These are phyloP conservation scores for Odocoileus virginianus DNA, from an alignment of 2,113 vertebrate genomes.

Conservation along the genomic window DNA sequence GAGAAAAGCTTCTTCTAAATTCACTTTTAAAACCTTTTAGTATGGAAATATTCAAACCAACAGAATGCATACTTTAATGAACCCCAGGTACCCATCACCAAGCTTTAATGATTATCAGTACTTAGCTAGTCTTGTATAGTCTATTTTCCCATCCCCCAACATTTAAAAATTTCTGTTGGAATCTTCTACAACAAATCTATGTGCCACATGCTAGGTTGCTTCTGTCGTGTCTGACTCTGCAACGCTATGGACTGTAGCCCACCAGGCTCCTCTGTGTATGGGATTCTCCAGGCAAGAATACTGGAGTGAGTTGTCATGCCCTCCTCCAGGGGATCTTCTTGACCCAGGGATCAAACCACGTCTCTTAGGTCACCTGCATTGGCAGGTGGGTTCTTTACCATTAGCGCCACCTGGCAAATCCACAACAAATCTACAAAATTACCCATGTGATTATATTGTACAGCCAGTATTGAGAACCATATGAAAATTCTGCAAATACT, in stretches of 20 bases:
- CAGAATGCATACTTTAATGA: background rate
- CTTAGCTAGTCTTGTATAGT: background rate
- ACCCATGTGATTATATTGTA: background rate
- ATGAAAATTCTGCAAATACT: background rate
- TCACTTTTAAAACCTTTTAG: background rate
- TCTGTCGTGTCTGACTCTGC: background rate
- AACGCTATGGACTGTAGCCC: background rate
- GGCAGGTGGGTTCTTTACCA: background rate
- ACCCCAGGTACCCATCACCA: background rate
- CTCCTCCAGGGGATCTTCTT: background rate
- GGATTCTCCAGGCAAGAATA: background rate
- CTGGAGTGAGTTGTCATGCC: background rate
- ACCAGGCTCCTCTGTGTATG: background rate
- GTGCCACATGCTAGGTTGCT: background rate
- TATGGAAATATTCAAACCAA: conserved; percentile 3
- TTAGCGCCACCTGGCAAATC: background rate
- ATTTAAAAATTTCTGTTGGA: background rate
- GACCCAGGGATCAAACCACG: background rate
- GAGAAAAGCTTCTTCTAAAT: background rate
- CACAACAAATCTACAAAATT: background rate
- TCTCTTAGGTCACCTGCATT: background rate
- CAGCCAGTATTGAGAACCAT: background rate
- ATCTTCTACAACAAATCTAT: background rate
- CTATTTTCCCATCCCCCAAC: background rate
- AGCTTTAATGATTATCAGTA: background rate